Percentiles rank a stretch among this genome's conserved stretches.
Evolutionary conservation across 2,888 invertebrate genomes (phyloP).

Genomic region (Zelleria hepariella): DNA sequence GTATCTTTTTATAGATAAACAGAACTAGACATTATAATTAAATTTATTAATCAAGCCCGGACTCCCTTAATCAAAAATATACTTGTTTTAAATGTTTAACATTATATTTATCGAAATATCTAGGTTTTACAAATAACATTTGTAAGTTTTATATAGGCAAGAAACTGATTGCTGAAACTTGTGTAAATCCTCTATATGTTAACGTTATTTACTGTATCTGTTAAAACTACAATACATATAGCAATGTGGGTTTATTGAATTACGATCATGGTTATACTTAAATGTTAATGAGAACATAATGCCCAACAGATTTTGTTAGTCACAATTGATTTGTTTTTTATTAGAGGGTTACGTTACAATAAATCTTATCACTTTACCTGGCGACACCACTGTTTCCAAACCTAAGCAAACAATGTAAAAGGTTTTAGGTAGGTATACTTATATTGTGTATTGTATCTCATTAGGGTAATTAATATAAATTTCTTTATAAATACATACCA

Average conservation of each 20-base stretch:
- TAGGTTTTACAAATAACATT: too few relatives aligned
- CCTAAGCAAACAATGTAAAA: not conserved
- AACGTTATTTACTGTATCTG: too few relatives aligned
- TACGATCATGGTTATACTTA: not conserved
- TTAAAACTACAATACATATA: not conserved
- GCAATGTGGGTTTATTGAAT: not conserved
- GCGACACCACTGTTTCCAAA: not conserved
- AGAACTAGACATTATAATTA: too few relatives aligned
- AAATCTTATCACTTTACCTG: not conserved
- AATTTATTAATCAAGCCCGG: too few relatives aligned
- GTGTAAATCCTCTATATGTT: too few relatives aligned
- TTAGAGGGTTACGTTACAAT: not conserved
- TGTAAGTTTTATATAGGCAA: too few relatives aligned
- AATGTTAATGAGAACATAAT: not conserved
- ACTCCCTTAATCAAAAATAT: too few relatives aligned
- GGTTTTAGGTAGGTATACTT: not conserved
- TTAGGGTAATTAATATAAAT: constrained; percentile 7
- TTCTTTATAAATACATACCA: constrained; percentile 5
- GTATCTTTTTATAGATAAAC: too few relatives aligned
- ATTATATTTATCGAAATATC: too few relatives aligned
- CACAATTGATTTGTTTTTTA: not conserved
- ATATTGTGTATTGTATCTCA: constrained; percentile 1
- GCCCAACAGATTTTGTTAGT: not conserved
- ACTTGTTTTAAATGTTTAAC: too few relatives aligned
- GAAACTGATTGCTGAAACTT: too few relatives aligned